These are phyloP conservation scores for Lingula anatina DNA, from an alignment of 2,888 invertebrate genomes.

Conservation along the genomic window DNA sequence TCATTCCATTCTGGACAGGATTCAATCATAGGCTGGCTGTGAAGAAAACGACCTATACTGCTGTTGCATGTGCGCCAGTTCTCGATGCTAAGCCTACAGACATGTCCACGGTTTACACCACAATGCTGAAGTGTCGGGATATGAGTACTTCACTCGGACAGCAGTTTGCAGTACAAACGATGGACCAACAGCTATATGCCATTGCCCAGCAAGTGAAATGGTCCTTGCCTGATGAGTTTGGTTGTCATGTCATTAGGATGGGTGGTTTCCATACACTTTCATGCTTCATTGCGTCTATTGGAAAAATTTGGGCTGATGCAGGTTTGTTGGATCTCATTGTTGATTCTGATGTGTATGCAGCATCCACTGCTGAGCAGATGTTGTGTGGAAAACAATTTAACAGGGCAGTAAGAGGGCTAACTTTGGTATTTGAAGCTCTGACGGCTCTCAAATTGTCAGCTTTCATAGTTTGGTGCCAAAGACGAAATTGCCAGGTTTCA, in stretches of 20 bases:
- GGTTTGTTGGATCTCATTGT: constrained; percentile 2
- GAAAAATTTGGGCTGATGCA: constrained; percentile 6
- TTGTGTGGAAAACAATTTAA: constrained; percentile 2
- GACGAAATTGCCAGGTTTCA: too few relatives aligned
- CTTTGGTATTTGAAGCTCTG: constrained; percentile 4
- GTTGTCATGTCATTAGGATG: not conserved
- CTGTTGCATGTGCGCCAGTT: constrained; percentile 1
- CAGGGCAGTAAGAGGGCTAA: too few relatives aligned
- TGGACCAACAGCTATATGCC: too few relatives aligned
- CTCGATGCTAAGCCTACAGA: constrained; percentile 5
- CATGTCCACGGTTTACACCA: too few relatives aligned
- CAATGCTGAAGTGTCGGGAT: constrained; percentile 2
- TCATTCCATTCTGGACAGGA: constrained; percentile 3
- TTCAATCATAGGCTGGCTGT: not conserved
- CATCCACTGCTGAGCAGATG: constrained; percentile 1
- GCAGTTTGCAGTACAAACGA: constrained; percentile 1
- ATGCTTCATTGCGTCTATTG: too few relatives aligned
- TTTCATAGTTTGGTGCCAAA: not conserved
- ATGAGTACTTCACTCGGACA: constrained; percentile 2
- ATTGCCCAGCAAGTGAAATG: constrained; percentile 7
- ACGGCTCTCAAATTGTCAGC: not conserved
- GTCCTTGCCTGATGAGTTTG: not conserved
- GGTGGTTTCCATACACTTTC: constrained; percentile 2
- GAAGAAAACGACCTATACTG: not conserved
- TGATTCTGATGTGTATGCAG: constrained; percentile 5